Evolutionary conservation across 1,140 invertebrate genomes (phyloP).

Genomic region (Vanessa tameamea): DNA sequence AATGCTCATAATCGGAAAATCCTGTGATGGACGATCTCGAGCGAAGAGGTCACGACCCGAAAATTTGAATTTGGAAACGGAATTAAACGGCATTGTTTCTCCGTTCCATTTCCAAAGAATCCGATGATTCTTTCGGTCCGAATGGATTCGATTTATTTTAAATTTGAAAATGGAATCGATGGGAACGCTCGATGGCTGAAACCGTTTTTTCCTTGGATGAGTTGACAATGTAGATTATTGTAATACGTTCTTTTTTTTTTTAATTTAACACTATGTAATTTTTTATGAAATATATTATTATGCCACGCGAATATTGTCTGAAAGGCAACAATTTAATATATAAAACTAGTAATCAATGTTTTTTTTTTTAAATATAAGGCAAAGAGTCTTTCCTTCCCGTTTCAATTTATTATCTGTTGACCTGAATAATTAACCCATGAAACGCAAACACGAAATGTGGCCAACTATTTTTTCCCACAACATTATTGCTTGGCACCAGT

Average conservation of each 20-base stretch:
- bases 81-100: conserved; percentile 40
- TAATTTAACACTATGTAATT: neutral
- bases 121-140: conserved; percentile 25
- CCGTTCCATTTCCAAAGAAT: conserved; percentile 27
- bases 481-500: neutral
- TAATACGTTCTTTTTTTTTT: conserved; percentile 1
- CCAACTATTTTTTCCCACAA: neutral
- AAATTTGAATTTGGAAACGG: conserved; percentile 37
- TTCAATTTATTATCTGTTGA: neutral
- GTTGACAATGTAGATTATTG: neutral
- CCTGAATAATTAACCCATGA: conserved; percentile 4
- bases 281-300: too few species aligned
- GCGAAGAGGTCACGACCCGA: conserved; percentile 35
- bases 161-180: conserved; percentile 31
- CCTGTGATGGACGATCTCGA: conserved; percentile 38
- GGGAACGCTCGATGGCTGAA: neutral
- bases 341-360: too few species aligned
- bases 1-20: conserved; percentile 43
- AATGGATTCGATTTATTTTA: conserved; percentile 36
- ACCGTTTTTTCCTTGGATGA: neutral
- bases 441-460: neutral
- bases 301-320: too few species aligned
- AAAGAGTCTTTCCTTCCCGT: too few species aligned
- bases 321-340: too few species aligned
- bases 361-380: too few species aligned